Percentiles rank a stretch among this genome's conserved stretches.
phyloP scores from a whole-genome alignment of 2,888 invertebrate genomes.

The Mimachlamys varia region DNA sequence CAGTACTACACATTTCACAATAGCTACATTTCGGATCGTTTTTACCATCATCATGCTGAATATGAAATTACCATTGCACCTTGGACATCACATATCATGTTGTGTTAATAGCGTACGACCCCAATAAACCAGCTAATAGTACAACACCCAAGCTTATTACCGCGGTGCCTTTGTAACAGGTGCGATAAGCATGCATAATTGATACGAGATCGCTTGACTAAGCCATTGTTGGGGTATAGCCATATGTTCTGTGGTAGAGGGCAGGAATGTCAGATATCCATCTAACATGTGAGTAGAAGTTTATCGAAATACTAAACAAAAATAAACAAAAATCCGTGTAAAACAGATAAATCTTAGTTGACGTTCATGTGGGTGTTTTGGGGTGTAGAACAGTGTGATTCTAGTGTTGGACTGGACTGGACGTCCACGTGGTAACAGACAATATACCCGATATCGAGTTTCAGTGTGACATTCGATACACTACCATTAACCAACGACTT shows the following conservation, averaged over 20 bases:
- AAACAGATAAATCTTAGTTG: not conserved
- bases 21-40: not conserved
- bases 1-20: not conserved
- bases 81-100: not conserved
- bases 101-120: not conserved
- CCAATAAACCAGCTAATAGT: conserved; percentile 3
- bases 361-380: not conserved
- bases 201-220: not conserved
- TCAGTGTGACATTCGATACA: not conserved
- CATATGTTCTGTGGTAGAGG: conserved; percentile 16
- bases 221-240: conserved; percentile 1
- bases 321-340: not conserved
- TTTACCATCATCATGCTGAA: not conserved
- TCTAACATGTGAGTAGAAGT: not conserved
- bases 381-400: too few species aligned
- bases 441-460: not conserved
- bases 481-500: too few species aligned
- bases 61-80: not conserved
- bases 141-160: conserved; percentile 8
- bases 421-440: not conserved
- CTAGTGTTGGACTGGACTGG: not conserved
- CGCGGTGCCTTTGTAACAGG: not conserved
- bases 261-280: not conserved
- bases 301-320: not conserved
- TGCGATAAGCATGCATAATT: conserved; percentile 27